Percentiles rank a stretch among this genome's conserved stretches.
Evolutionary conservation across 2,113 vertebrate species (phyloP).

Genomic region (Vulpes ferrilata): DNA sequence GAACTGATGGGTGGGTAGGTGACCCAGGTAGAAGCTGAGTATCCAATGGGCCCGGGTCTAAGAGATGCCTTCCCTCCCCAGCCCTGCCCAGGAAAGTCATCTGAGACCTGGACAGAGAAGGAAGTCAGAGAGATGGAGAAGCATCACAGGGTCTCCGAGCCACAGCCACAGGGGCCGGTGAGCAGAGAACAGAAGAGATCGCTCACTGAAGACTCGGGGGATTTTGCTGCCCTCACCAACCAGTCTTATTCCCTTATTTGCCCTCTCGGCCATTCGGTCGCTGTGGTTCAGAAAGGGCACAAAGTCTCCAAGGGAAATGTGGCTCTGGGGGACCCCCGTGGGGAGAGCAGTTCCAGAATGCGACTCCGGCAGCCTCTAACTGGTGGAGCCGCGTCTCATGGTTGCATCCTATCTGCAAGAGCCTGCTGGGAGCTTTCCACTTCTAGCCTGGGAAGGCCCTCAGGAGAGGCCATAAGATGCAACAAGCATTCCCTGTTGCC

Average conservation of each 20-base stretch:
- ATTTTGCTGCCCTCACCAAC: background rate
- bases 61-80: background rate
- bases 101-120: background rate
- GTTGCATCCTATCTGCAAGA: background rate
- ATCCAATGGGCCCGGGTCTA: background rate
- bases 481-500: background rate
- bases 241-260: background rate
- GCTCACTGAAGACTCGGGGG: background rate
- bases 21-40: background rate
- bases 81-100: background rate
- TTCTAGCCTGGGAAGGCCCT: too few relatives aligned
- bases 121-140: background rate
- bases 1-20: too few relatives aligned
- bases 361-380: background rate
- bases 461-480: background rate
- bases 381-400: background rate
- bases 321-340: background rate
- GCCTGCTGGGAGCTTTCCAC: background rate
- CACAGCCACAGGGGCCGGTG: background rate
- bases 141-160: background rate
- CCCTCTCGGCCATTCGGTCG: background rate
- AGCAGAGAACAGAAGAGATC: background rate
- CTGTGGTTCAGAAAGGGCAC: background rate
- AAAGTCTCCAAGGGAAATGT: background rate
- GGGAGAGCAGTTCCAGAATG: too few relatives aligned